Evolutionary conservation across 1,140 invertebrate genomes (phyloP).

Genomic region (Mercenaria mercenaria): DNA sequence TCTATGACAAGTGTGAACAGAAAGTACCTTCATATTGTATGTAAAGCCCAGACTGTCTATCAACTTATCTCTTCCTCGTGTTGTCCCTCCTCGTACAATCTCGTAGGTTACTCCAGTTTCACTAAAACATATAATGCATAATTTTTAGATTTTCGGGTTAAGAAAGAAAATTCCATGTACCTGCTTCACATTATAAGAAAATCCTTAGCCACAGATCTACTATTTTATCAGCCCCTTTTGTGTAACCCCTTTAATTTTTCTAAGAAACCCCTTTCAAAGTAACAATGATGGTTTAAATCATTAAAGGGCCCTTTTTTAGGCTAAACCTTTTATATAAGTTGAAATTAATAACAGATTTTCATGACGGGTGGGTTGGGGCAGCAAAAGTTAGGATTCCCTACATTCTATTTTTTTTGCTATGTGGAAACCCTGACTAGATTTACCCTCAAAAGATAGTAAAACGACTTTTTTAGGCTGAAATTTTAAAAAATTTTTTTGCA

Average conservation of each 20-base stretch:
- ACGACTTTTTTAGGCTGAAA: too few relatives aligned
- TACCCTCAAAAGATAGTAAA: too few relatives aligned
- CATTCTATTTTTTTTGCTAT: too few relatives aligned
- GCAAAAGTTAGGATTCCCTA: too few relatives aligned
- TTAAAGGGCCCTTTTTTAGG: too few relatives aligned
- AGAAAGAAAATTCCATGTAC: not conserved
- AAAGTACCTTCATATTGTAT: slow-evolving; percentile 62
- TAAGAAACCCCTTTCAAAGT: slow-evolving; percentile 14
- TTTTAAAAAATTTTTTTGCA: too few relatives aligned
- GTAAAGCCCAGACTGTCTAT: slow-evolving; percentile 62
- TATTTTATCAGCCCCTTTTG: slow-evolving; percentile 29
- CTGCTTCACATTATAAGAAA: slow-evolving; percentile 42
- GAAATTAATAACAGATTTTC: too few relatives aligned
- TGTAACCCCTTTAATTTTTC: slow-evolving; percentile 34
- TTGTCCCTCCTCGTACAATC: slow-evolving; percentile 45
- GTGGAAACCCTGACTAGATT: too few relatives aligned
- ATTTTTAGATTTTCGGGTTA: not conserved
- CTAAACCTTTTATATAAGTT: too few relatives aligned
- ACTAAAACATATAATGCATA: slow-evolving; percentile 23
- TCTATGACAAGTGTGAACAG: not conserved
- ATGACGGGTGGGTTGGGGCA: too few relatives aligned
- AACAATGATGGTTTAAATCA: too few relatives aligned
- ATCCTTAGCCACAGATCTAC: slow-evolving; percentile 45
- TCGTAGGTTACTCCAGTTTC: slow-evolving; percentile 59
- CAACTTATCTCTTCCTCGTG: slow-evolving; percentile 53